Base-by-base conservation (phyloP, 2,113 vertebrate species). In the Balaeniceps rex region DNA sequence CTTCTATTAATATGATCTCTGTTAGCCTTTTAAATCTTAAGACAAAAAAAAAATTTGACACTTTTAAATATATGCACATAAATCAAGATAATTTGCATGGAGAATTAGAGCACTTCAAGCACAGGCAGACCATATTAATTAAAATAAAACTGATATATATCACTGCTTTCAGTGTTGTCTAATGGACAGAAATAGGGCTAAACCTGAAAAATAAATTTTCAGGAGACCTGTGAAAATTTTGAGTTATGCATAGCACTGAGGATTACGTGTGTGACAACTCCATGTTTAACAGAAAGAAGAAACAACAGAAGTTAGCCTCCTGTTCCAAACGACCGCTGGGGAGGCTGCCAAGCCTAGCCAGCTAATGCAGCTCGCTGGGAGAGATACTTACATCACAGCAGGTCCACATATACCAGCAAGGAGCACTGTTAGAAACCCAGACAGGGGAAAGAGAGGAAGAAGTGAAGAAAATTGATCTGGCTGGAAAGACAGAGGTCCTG, bases 181-280 rank as follows among this genome's bases (percentile, higher is more conserved):
- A 38, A 42, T 4, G 24, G 46, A 44, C 49, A 77, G 63, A 80
- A 83, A 61, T 3, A 64, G 14, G 19, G 25, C 70, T 63, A 57
- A 85, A 71, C 15, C 4, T 16, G 28, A 31, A 85, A 84, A 64
- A 64, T 1, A 11, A 38, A 46, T 65, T 47, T 81, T 74, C 77
- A 77, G 52, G 58, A 83, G 44, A 70, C 4, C 14, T 25, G 22
- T 33, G 46, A 65, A 77, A 65, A 49, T 65, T 23, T 19, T 42
- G 34, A 52, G 49, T 23, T 26, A 61, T 9, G 71, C 31, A 21
- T 14, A 54, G 33, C 11, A 6, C 23, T 33, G 51, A 64, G 80
- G 68, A 14, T 52, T 28, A 44, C 0, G 0, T 2, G 1, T 63
- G 36, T 0, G 22, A 54, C 13, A 46, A 23, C 10, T 28, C 44